A percentile compares a stretch with the other conserved stretches of the same genome.
Conservation (phyloP, 1,140 invertebrate genomes). For the Drosophila littoralis region DNA sequence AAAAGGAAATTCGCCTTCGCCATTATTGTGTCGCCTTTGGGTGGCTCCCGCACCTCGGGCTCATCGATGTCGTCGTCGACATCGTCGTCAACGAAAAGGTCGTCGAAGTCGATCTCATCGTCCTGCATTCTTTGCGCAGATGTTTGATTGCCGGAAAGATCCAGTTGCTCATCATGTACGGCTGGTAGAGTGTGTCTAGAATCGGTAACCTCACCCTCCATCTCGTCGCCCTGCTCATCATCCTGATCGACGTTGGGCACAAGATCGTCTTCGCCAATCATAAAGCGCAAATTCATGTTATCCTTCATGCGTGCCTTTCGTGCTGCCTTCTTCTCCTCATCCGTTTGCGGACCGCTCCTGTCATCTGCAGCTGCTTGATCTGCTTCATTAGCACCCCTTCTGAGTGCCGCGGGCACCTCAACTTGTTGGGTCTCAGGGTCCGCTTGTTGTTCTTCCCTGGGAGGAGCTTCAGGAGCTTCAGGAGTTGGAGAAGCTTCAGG, state of each 20-base stretch:
- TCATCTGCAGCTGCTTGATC: too few relatives aligned
- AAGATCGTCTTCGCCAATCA: background rate
- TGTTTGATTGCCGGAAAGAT: background rate
- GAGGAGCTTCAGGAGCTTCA: too few relatives aligned
- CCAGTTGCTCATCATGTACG: background rate
- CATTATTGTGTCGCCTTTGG: background rate
- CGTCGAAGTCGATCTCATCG: background rate
- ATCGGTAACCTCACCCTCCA: background rate
- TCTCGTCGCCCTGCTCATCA: background rate
- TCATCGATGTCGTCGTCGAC: too few relatives aligned
- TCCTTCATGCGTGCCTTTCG: slow-evolving; percentile 3
- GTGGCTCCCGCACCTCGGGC: background rate
- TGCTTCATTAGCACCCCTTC: too few relatives aligned
- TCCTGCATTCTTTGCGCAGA: background rate
- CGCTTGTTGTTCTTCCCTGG: too few relatives aligned
- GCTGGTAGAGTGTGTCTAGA: too few relatives aligned
- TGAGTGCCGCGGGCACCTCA: too few relatives aligned
- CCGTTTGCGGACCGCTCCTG: background rate
- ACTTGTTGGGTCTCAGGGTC: too few relatives aligned
- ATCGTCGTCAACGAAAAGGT: background rate
- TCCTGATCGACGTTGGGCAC: background rate
- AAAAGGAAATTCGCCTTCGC: slow-evolving; percentile 33
- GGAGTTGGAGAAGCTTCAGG: too few relatives aligned
- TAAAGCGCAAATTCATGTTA: background rate
- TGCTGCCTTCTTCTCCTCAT: background rate